A percentile compares a stretch with the other conserved stretches of the same genome.
Conservation (phyloP, 2,113 vertebrate species). For the Puntigrus tetrazona region DNA sequence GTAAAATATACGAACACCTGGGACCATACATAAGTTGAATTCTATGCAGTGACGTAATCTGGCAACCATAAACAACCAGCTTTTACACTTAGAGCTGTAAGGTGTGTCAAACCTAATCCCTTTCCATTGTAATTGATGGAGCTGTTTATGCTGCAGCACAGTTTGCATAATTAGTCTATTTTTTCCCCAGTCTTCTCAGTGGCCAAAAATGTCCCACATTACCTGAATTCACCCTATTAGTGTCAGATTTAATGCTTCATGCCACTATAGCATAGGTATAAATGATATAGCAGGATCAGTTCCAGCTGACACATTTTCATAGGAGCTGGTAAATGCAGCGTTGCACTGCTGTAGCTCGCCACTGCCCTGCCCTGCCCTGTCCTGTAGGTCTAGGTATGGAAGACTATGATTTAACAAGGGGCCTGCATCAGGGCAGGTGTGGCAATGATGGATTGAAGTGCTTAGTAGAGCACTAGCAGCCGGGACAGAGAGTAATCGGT, state of each 20-base stretch:
- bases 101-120: background rate
- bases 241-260: background rate
- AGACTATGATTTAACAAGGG: slow-evolving; percentile 40
- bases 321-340: slow-evolving; percentile 50
- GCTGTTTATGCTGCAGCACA: background rate
- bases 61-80: background rate
- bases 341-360: slow-evolving; percentile 2
- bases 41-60: background rate
- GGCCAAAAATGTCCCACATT: background rate
- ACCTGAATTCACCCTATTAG: background rate
- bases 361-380: slow-evolving; percentile 45
- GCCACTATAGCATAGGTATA: background rate
- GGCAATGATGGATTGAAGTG: slow-evolving; percentile 82
- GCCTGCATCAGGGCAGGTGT: slow-evolving; percentile 68
- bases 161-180: background rate
- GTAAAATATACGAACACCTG: background rate
- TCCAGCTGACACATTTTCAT: background rate
- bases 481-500: slow-evolving; percentile 81
- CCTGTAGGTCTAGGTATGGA: slow-evolving; percentile 35
- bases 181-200: background rate
- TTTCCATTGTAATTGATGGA: background rate
- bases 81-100: background rate
- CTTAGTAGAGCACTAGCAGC: slow-evolving; percentile 76
- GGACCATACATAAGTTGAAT: background rate
- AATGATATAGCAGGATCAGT: background rate